Evolutionary conservation across 2,797 vertebrate genomes (phyloP).

Genomic region (Aldrovandia affinis): DNA sequence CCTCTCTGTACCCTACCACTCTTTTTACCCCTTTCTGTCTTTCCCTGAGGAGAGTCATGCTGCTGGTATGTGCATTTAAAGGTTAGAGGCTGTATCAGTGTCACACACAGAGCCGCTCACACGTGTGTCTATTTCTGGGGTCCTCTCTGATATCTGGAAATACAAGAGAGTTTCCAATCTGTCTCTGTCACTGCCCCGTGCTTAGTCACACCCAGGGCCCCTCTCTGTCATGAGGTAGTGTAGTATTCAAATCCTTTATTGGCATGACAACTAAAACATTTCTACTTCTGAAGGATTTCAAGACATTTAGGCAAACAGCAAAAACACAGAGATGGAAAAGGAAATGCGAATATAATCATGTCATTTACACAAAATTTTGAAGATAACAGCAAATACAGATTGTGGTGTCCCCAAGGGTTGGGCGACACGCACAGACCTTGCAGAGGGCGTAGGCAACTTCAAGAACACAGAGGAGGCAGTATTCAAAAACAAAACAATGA

Average conservation of each 20-base stretch:
- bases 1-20: constrained; percentile 5
- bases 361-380: too few species aligned
- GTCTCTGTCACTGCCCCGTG: not conserved
- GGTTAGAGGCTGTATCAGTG: constrained; percentile 73
- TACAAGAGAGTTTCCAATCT: not conserved
- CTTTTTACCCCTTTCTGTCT: constrained; percentile 37
- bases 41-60: constrained; percentile 21
- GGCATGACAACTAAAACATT: not conserved
- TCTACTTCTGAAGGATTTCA: too few species aligned
- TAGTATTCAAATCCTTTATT: not conserved
- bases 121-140: constrained; percentile 47
- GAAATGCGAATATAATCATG: too few species aligned
- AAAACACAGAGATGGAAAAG: too few species aligned
- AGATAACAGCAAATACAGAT: too few species aligned
- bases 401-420: too few species aligned
- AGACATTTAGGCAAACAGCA: too few species aligned
- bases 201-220: not conserved
- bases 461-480: too few species aligned
- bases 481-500: too few species aligned
- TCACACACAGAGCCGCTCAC: constrained; percentile 42
- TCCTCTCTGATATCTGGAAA: constrained; percentile 16
- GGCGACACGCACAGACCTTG: too few species aligned
- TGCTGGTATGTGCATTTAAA: constrained; percentile 72
- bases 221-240: not conserved
- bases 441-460: too few species aligned